Percentiles rank a stretch among this genome's conserved stretches.
Conservation (phyloP, 2,797 vertebrate genomes). For the Arctocebus calabarensis region DNA sequence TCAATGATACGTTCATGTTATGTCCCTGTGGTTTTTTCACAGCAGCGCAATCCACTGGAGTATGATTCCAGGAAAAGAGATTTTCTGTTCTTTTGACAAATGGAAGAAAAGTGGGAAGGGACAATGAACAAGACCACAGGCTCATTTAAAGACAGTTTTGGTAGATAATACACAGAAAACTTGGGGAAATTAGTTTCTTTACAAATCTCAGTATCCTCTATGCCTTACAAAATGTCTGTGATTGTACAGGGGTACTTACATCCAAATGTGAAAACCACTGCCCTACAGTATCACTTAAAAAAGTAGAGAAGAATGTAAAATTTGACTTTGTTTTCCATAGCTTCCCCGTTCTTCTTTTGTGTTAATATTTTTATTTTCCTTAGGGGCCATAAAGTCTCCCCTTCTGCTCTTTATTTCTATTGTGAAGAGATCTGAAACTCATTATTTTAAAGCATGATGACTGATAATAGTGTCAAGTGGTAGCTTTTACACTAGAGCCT, state of each 20-base stretch:
- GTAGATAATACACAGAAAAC: not conserved
- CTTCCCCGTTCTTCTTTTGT: not conserved
- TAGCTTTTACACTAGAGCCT: not conserved
- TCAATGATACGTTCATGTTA: not conserved
- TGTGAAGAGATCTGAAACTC: not conserved
- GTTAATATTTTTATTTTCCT: not conserved
- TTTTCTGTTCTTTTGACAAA: not conserved
- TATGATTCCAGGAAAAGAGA: not conserved
- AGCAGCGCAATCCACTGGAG: not conserved
- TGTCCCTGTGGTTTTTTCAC: not conserved
- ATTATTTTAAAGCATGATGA: conserved; percentile 18
- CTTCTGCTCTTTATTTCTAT: not conserved
- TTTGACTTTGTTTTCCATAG: not conserved
- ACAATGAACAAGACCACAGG: not conserved
- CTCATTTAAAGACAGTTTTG: not conserved
- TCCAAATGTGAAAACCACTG: not conserved
- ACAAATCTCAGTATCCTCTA: not conserved
- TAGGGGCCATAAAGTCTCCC: not conserved
- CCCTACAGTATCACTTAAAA: not conserved
- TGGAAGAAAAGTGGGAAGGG: not conserved
- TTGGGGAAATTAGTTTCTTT: not conserved
- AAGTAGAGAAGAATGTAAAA: not conserved
- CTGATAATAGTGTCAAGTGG: not conserved
- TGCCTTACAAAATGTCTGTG: not conserved
- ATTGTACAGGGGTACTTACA: not conserved